Evolutionary conservation across 2,797 vertebrate genomes (phyloP).

Genomic region (Adelosebastes latens): DNA sequence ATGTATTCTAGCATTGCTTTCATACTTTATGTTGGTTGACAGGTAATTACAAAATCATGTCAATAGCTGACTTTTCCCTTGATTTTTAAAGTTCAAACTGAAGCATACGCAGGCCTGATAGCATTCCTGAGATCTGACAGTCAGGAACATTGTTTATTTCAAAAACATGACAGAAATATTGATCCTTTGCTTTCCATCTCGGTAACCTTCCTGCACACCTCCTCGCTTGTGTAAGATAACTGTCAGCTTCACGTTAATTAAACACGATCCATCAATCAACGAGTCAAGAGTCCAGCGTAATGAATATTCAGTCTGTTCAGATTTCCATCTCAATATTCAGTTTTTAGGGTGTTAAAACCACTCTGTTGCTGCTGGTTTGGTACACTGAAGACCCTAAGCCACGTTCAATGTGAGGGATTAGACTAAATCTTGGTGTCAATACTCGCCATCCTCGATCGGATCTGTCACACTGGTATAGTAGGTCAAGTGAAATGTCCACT

Average conservation of each 20-base stretch:
- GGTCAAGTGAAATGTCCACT: background rate
- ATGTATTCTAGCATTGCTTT: background rate
- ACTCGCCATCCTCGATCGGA: background rate
- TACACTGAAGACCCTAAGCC: background rate
- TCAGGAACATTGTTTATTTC: too few species aligned
- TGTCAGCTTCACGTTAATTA: slow-evolving; percentile 19
- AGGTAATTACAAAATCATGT: background rate
- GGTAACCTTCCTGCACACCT: background rate
- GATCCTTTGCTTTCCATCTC: slow-evolving; percentile 11
- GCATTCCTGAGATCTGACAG: too few species aligned
- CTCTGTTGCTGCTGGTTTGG: background rate
- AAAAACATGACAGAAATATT: background rate
- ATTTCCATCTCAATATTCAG: background rate
- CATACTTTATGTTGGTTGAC: background rate
- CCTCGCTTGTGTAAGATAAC: background rate
- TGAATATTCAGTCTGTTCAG: background rate
- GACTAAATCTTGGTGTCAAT: background rate
- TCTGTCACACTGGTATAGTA: background rate
- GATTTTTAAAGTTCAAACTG: background rate
- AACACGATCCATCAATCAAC: slow-evolving; percentile 2
- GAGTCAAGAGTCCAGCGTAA: background rate
- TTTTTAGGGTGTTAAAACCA: background rate
- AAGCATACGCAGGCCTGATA: background rate
- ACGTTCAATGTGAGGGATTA: background rate
- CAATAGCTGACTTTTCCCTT: too few species aligned